A percentile compares a stretch with the other conserved stretches of the same genome.
Conservation (phyloP, 2,113 vertebrate species). For the Pachyramphus minor region DNA sequence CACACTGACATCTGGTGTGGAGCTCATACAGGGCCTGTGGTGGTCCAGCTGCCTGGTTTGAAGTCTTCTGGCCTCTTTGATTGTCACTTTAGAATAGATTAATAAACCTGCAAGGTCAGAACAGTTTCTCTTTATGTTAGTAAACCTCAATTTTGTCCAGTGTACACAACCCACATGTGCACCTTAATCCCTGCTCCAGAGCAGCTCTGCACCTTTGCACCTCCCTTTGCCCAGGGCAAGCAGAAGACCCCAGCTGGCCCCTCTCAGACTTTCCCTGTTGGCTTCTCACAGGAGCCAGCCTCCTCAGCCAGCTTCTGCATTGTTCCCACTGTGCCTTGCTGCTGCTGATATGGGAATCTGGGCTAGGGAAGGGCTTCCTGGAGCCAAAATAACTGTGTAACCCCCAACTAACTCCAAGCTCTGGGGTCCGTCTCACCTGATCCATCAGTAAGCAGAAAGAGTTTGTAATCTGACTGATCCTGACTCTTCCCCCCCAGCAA, state of each 20-base stretch:
- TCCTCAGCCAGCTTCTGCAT: background rate
- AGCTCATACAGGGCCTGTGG: fast-evolving
- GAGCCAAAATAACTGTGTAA: background rate
- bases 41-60: background rate
- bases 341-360: background rate
- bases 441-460: background rate
- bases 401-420: background rate
- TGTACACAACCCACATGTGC: fast-evolving
- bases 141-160: background rate
- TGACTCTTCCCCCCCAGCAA: background rate
- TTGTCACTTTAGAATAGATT: background rate
- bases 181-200: background rate
- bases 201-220: background rate
- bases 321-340: background rate
- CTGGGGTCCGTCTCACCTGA: background rate
- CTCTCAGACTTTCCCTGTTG: background rate
- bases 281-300: background rate
- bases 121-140: background rate
- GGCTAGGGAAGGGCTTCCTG: background rate
- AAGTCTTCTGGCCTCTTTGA: background rate
- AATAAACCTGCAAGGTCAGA: background rate
- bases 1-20: fast-evolving
- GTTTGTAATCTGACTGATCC: background rate
- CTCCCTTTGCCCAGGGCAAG: background rate
- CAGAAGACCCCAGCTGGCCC: background rate